Conservation (phyloP, 2,888 invertebrate species). For the Sceliomorpha sp. region DNA sequence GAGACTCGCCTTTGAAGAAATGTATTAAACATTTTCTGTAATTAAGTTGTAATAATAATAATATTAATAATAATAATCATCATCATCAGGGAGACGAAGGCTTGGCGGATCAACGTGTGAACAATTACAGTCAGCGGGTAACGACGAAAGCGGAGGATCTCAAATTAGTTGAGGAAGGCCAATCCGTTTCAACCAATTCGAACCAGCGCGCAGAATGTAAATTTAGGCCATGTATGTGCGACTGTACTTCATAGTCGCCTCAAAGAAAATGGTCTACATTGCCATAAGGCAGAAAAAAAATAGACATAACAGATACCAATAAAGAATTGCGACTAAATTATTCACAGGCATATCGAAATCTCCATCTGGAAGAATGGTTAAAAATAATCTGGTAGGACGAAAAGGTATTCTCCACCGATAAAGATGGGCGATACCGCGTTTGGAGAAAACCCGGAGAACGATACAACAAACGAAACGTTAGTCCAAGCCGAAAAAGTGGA, state of each 20-base stretch:
- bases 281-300: slow-evolving; percentile 12
- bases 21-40: no score
- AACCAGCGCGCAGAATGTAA: slow-evolving; percentile 4
- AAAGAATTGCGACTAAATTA: neutral
- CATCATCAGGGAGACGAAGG: no score
- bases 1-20: no score
- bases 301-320: neutral
- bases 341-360: neutral
- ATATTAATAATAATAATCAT: no score
- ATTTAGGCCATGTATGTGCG: slow-evolving; percentile 3
- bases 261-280: slow-evolving; percentile 17
- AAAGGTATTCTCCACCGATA: slow-evolving; percentile 16
- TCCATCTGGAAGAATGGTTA: neutral
- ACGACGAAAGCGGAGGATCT: slow-evolving; percentile 12
- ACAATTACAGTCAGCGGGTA: neutral
- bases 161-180: slow-evolving; percentile 6
- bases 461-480: neutral
- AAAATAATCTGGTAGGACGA: slow-evolving; percentile 10
- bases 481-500: no score
- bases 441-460: slow-evolving; percentile 2
- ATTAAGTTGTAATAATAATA: no score
- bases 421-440: no score
- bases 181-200: slow-evolving; percentile 5
- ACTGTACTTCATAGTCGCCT: slow-evolving; percentile 8
- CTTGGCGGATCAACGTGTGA: neutral